Base-by-base conservation (phyloP, 2,113 vertebrate species). In the Laticauda laticaudata region DNA sequence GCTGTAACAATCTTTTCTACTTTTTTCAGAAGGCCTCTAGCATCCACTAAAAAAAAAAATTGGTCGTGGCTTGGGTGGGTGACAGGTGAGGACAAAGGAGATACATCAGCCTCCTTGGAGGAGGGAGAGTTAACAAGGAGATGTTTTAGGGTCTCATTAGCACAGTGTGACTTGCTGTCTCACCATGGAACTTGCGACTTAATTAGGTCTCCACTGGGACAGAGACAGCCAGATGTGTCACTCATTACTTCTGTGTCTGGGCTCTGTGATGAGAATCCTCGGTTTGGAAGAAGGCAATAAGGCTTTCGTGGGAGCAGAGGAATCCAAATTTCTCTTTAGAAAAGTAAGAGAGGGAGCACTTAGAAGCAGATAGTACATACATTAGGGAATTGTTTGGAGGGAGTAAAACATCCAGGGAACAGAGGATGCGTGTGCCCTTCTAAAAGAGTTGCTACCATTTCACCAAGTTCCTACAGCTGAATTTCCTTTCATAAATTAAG, bases 71-170 rank as follows among this genome's bases (percentile, higher is more conserved):
- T 64, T 34, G 45, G 57, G 88, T 81, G 92, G 24, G 91, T 81
- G 69, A 75, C 64, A 89, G 92, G 88, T 86, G 92, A 48, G 86
- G 87, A 88, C 87, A 55, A 92, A 75, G 91, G 18, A 81, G 75
- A 26, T 23, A 89, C 29, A 57, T 64, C 92, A 87, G 45, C 56
- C 92, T 64, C 56, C 6, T 24, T 7, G 81, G 43, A 90, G 56
- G 55, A 93, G n/a, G 55, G 89, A 43, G 89, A 56, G 89, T 90
- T 90, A 90, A 93, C 88, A 64, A 86, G 55, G 92, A 34, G 88
- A 92, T 53, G 92, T 90, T 93, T 93, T 93, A 93, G 92, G 75
- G 64, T 90, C 92, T 93, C 92, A 93, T 93, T 93, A 93, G 92
- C 92, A 87, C 92, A 93, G 89, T 87, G 56, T 90, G 89, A 87